Evolutionary conservation across 2,888 invertebrate species (phyloP).

Genomic region (Drosophila prostipennis): DNA sequence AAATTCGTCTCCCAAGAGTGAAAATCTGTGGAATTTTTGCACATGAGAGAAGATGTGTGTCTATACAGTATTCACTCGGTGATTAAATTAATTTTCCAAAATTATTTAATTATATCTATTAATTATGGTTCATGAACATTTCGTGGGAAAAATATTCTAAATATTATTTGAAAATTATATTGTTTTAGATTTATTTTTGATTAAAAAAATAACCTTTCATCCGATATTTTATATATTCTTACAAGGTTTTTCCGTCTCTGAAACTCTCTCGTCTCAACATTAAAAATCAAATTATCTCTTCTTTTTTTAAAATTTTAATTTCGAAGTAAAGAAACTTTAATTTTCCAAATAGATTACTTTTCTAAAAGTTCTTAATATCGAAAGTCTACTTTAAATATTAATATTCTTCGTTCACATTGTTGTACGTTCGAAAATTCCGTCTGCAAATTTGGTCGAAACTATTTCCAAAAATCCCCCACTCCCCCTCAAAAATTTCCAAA

Average conservation of each 20-base stretch:
- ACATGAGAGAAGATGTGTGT: not conserved
- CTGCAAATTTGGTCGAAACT: conserved; percentile 16
- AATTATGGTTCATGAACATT: too few species aligned
- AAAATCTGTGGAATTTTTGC: conserved; percentile 19
- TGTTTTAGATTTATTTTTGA: too few species aligned
- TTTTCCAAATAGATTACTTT: not conserved
- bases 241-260: too few species aligned
- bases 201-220: too few species aligned
- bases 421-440: conserved; percentile 7
- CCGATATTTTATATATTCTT: too few species aligned
- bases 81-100: not conserved
- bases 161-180: too few species aligned
- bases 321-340: too few species aligned
- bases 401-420: conserved; percentile 1
- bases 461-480: conserved; percentile 19
- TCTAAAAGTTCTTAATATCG: not conserved
- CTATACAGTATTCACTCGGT: not conserved
- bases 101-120: too few species aligned
- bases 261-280: too few species aligned
- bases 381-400: conserved; percentile 4
- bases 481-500: not conserved
- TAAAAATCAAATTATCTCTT: too few species aligned
- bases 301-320: too few species aligned
- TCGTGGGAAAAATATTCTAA: too few species aligned
- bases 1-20: conserved; percentile 21